Percentiles rank a stretch among this genome's conserved stretches.
These are phyloP conservation scores for Serilophus lunatus DNA, from an alignment of 2,113 vertebrate species.

Conservation along the genomic window DNA sequence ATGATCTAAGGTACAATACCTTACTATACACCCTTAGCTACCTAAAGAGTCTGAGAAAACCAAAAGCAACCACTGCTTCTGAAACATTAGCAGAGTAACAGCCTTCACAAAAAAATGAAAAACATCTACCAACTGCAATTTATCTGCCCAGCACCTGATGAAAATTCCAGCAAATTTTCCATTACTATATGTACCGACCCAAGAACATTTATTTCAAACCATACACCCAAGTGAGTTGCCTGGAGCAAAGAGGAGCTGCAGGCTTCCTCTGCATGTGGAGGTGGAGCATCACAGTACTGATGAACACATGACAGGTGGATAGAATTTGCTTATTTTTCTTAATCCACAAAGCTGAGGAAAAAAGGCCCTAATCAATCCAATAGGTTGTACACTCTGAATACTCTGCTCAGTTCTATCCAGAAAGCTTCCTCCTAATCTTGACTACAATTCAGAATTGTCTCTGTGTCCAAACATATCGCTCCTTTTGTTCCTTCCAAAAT, in stretches of 20 bases:
- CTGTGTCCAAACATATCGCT: background rate
- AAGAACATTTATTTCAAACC: background rate
- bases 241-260: background rate
- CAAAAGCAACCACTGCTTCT: background rate
- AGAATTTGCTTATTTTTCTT: background rate
- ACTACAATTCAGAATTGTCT: background rate
- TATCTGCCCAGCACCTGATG: background rate
- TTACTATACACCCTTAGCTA: background rate
- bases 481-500: background rate
- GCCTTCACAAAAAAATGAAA: background rate
- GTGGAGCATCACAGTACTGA: rapidly evolving
- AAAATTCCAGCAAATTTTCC: background rate
- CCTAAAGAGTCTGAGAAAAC: background rate
- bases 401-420: background rate
- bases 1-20: background rate
- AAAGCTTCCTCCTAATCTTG: background rate
- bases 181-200: background rate
- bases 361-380: background rate
- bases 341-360: background rate
- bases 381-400: background rate
- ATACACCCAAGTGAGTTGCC: rapidly evolving
- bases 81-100: background rate
- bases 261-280: background rate
- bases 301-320: rapidly evolving
- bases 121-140: background rate